Percentiles rank a stretch among this genome's conserved stretches.
Conservation (phyloP, 1,140 invertebrate species). For the Lordiphosa collinella region DNA sequence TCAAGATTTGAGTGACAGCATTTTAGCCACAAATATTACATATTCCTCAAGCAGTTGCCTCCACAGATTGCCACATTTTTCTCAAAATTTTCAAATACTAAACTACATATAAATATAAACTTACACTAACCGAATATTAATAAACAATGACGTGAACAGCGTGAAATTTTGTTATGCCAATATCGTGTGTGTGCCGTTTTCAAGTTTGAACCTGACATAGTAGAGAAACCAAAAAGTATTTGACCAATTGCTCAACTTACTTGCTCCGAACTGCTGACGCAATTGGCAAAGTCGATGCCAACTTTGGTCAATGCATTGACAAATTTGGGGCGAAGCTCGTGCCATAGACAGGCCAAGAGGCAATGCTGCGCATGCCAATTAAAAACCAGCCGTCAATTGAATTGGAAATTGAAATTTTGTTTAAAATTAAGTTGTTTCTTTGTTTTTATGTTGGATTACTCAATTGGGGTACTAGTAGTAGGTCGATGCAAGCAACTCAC, state of each 20-base stretch:
- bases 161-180: slow-evolving; percentile 30
- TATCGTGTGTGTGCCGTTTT: slow-evolving; percentile 18
- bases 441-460: slow-evolving; percentile 33
- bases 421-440: slow-evolving; percentile 41
- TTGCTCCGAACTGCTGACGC: slow-evolving; percentile 24
- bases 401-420: slow-evolving; percentile 47
- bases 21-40: too few relatives aligned
- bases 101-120: slow-evolving; percentile 31
- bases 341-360: slow-evolving; percentile 37
- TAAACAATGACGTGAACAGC: slow-evolving; percentile 60
- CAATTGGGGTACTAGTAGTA: slow-evolving; percentile 49
- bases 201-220: slow-evolving; percentile 69
- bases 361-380: slow-evolving; percentile 58
- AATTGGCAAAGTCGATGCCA: slow-evolving; percentile 41
- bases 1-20: too few relatives aligned
- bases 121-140: slow-evolving; percentile 73
- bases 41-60: not conserved
- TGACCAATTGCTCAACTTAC: slow-evolving; percentile 64
- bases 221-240: slow-evolving; percentile 35
- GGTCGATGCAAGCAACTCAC: slow-evolving; percentile 67
- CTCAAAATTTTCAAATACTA: not conserved
- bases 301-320: slow-evolving; percentile 66
- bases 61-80: not conserved
- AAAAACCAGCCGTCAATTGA: slow-evolving; percentile 35
- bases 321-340: slow-evolving; percentile 61